Evolutionary conservation across 2,888 invertebrate genomes (phyloP), one percentile per base, ranked within the genome.

Genomic region (Perithous albicinctus): DNA sequence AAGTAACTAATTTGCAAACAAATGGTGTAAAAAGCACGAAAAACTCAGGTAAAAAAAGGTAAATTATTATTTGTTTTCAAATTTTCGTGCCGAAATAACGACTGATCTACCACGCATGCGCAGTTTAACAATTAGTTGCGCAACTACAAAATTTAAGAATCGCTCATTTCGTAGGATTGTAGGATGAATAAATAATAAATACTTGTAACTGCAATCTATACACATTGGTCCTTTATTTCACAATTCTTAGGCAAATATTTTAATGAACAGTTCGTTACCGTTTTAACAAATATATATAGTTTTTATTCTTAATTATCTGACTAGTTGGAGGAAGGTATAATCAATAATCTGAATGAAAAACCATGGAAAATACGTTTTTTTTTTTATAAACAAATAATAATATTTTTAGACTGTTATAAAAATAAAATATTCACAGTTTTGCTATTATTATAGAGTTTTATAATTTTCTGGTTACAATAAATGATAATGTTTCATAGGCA

Each of bases 141-240:
- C n/a, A 41, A 41, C 41, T 2, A 41, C 3, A 12, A 12, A 41
- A 41, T 12, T 41, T 12, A 12, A 3, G 41, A 12, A 41, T 41
- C 10, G 41, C 18, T 48, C 2, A 20, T 48, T 48, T 20, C 8
- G 18, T 48, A 20, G 20, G 20, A 20, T 20, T 20, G 18, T 18
- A 3, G 3, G n/a, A 2, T n/a, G 18, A 35, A 35, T 2, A 1
- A 20, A 26, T 54, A 54, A 29, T 26, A 54, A 12, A 26, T 54
- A 3, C 6, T 32, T 15, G 26, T 32, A 15, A 56, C n/a, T 32
- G 5, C 5, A 56, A 56, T 56, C n/a, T 32, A 15, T 32, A 56
- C 32, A 29, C 32, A 15, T 56, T 15, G 32, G 56, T 56, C n/a
- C 29, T 56, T 32, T 56, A 56, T 56, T 56, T 15, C n/a, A 29